A percentile compares a stretch with the other conserved stretches of the same genome.
Evolutionary conservation across 2,797 vertebrate genomes (phyloP).

Genomic region (Vespertilio murinus): DNA sequence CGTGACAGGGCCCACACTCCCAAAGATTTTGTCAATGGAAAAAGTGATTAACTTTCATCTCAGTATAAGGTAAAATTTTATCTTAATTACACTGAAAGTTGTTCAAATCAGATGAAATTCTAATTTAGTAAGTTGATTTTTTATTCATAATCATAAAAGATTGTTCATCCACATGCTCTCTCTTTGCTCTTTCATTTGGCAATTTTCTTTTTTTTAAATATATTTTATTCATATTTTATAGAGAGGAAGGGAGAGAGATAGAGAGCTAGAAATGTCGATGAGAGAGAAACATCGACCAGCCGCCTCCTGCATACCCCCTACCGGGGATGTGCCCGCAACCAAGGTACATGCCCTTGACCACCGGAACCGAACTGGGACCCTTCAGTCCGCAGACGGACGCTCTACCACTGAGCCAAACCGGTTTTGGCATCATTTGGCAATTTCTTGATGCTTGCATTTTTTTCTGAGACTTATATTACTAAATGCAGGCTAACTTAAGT

Average conservation of each 20-base stretch:
- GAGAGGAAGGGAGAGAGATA: too few relatives aligned
- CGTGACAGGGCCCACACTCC: background rate
- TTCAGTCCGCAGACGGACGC: too few relatives aligned
- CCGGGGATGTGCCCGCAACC: too few relatives aligned
- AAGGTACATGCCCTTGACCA: too few relatives aligned
- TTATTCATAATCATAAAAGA: background rate
- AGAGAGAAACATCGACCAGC: too few relatives aligned
- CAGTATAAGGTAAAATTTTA: background rate
- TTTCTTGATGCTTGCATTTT: background rate
- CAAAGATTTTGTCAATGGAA: background rate
- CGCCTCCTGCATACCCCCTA: too few relatives aligned
- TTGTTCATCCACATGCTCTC: background rate
- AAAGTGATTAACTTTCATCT: background rate
- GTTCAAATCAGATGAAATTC: background rate
- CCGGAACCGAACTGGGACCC: too few relatives aligned
- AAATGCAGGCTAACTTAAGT: background rate
- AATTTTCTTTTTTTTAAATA: too few relatives aligned
- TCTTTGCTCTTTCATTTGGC: background rate
- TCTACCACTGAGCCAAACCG: too few relatives aligned
- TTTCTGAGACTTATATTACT: background rate
- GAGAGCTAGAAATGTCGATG: too few relatives aligned
- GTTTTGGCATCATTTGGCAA: background rate
- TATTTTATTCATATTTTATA: too few relatives aligned
- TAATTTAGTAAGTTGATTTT: background rate
- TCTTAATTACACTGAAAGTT: background rate